Evolutionary conservation across 2,113 vertebrate species (phyloP).

Genomic region (Cyphomyrus discorhynchus): DNA sequence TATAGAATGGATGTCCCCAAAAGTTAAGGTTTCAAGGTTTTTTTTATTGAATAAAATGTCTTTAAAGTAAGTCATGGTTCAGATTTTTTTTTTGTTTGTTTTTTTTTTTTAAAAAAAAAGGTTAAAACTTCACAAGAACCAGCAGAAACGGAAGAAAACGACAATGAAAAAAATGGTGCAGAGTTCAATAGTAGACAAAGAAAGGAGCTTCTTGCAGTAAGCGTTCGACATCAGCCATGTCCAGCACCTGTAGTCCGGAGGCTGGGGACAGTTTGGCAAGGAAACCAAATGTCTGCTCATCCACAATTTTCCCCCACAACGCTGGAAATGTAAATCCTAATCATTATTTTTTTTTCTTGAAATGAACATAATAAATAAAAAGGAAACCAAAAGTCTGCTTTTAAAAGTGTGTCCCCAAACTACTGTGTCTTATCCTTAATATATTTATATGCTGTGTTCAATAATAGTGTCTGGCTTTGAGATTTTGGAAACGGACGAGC

Average conservation of each 20-base stretch:
- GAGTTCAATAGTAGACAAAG: constrained; percentile 41
- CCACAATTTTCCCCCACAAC: constrained; percentile 26
- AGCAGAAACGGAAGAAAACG: constrained; percentile 39
- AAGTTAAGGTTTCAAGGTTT: constrained; percentile 29
- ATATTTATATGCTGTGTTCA: constrained; percentile 55
- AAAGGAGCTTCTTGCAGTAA: constrained; percentile 15
- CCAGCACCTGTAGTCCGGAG: constrained; percentile 42
- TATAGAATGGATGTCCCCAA: constrained; percentile 48
- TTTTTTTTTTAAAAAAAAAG: constrained; percentile 15
- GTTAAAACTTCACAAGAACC: constrained; percentile 49
- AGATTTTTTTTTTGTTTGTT: not conserved
- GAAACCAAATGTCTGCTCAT: constrained; percentile 23
- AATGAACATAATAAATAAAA: constrained; percentile 65
- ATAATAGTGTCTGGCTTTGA: constrained; percentile 52
- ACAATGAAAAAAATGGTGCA: constrained; percentile 39
- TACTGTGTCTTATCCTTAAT: constrained; percentile 56
- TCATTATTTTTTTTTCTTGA: constrained; percentile 48
- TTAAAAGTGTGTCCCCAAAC: constrained; percentile 55
- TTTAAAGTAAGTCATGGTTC: constrained; percentile 44
- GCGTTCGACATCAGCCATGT: constrained; percentile 19
- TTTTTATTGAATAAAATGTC: constrained; percentile 50
- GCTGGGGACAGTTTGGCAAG: constrained; percentile 55
- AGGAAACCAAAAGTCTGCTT: constrained; percentile 58
- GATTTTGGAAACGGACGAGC: constrained; percentile 48
- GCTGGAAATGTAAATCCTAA: constrained; percentile 32